phyloP scores from a whole-genome alignment of 2,888 invertebrate genomes.

The Acrobasis suavella region DNA sequence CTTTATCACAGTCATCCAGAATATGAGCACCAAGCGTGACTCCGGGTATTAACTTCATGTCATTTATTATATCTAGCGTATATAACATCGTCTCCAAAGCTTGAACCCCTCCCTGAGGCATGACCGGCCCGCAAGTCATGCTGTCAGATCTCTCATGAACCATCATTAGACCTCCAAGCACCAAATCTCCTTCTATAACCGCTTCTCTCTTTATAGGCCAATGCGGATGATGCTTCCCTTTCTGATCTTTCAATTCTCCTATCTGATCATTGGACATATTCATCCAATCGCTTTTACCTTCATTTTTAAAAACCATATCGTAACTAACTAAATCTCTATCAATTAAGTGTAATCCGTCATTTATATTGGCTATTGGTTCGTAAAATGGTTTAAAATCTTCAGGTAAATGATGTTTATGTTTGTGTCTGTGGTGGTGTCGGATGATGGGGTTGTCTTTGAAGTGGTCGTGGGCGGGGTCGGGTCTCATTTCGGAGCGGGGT shows the following conservation, averaged over 20 bases:
- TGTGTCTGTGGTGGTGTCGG: conserved; percentile 65
- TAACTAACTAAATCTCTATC: conserved; percentile 48
- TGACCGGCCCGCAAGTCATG: conserved; percentile 94
- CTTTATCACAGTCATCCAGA: conserved; percentile 97
- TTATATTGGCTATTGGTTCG: conserved; percentile 45
- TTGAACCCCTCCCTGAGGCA: conserved; percentile 95
- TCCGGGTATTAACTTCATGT: conserved; percentile 86
- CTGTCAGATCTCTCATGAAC: conserved; percentile 94
- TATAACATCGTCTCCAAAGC: conserved; percentile 96
- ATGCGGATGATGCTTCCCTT: conserved; percentile 51
- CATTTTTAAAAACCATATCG: conserved; percentile 43
- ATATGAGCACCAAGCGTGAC: conserved; percentile 93
- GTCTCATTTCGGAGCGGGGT: conserved; percentile 62
- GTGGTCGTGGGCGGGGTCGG: conserved; percentile 41
- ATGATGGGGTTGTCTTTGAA: conserved; percentile 43
- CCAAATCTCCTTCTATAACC: conserved; percentile 92
- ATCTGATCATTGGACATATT: conserved; percentile 69
- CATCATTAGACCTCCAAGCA: conserved; percentile 96
- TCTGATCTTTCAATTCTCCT: conserved; percentile 67
- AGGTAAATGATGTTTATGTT: conserved; percentile 54
- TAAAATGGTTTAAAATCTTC: conserved; percentile 42
- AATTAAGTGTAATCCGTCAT: conserved; percentile 45
- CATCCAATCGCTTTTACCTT: conserved; percentile 59
- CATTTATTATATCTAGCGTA: conserved; percentile 90
- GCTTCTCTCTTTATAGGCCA: conserved; percentile 95